These are phyloP conservation scores for Parus major DNA, from an alignment of 2,113 vertebrate species.

Conservation along the genomic window DNA sequence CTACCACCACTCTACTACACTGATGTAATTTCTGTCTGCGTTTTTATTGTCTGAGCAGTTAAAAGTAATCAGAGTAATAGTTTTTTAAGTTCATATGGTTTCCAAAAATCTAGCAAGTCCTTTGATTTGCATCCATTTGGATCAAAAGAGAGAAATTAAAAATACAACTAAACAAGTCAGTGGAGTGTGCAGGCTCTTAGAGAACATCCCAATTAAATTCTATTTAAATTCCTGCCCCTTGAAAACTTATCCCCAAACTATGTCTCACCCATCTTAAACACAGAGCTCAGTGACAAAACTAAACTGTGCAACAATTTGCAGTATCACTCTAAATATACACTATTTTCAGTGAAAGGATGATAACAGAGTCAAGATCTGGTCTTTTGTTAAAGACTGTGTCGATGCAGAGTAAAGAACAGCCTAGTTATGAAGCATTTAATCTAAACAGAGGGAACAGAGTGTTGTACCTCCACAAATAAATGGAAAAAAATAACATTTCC, in stretches of 20 bases:
- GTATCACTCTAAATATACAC: neutral
- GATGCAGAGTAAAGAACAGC: neutral
- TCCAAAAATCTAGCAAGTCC: neutral
- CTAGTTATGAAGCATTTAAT: neutral
- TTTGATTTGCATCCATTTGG: neutral
- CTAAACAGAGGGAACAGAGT: neutral
- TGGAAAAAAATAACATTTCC: fast-evolving
- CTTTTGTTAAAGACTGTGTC: neutral
- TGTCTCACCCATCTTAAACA: neutral
- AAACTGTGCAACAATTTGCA: neutral
- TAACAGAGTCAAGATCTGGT: neutral
- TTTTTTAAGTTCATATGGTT: neutral
- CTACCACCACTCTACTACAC: neutral
- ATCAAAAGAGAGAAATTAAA: neutral
- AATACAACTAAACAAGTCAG: neutral
- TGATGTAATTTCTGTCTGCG: neutral
- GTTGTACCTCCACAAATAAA: neutral
- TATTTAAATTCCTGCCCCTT: neutral
- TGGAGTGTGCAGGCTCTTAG: neutral
- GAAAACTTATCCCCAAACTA: neutral
- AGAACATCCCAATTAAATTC: neutral
- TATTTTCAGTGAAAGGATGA: neutral
- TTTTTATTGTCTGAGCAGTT: neutral
- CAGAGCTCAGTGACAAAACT: neutral
- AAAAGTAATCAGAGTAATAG: neutral